Base-by-base conservation (phyloP, 1,140 invertebrate species). In the Adelges cooleyi region DNA sequence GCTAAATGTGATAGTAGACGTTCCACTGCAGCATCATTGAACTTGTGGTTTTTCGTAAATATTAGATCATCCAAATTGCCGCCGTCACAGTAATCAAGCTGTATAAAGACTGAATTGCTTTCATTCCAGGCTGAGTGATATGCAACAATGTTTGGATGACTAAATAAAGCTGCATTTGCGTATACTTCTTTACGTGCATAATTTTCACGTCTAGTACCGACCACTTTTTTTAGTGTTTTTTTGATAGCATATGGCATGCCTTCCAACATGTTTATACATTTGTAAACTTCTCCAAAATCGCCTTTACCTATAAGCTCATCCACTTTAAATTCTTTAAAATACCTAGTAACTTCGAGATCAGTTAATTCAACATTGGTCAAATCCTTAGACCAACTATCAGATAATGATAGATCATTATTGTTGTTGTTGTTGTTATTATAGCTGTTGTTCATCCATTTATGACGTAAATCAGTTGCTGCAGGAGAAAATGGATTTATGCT, bases 91-190 rank as follows among this genome's bases (percentile, higher is more conserved):
- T 86, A 94, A 74, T 95, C 91, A 71, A 90, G 93, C 74, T 94
- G 92, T 66, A 94, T 93, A 46, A 90, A 85, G 86, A 95, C 92
- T 71, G 92, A 88, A 73, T 90, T 87, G 71, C 92, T 84, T 71
- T 95, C 92, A 36, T 90, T 87, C 92, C 92, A 95, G 1, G 91
- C 90, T 0, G 90, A 92, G 75, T 91, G 94, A 71, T 95, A 95
- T 52, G 90, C 80, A 1, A 95, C 90, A n/a, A 95, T 86, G 72
- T 95, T 87, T 62, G 88, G 84, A 72, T 94, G 90, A 73, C 89
- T 89, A 3, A 81, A 87, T 2, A 95, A 76, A 10, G 92, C 90
- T 0, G 90, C 90, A 74, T 95, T 91, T 0, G 92, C 92, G 74
- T 91, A 92, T 0, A 95, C 90, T 77, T 95, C 92, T 71, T 90